Evolutionary conservation across 1,140 invertebrate genomes (phyloP).

Genomic region (Sycophila sp.): DNA sequence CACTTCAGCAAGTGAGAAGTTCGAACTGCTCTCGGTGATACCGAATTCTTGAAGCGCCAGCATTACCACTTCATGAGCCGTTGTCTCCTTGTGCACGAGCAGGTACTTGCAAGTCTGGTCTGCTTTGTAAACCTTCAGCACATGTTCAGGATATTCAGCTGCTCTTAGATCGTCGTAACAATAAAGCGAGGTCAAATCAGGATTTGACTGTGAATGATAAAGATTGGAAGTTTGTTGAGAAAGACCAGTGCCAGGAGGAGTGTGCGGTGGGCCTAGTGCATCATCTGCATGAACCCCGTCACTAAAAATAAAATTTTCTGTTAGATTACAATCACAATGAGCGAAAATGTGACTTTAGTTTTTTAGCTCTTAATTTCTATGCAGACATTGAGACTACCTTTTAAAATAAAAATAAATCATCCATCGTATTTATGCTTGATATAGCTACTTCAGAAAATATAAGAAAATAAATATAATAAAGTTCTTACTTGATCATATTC

Average conservation of each 20-base stretch:
- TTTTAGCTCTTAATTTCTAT: too few relatives aligned
- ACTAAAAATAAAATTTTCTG: constrained; percentile 45
- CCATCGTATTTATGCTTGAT: neutral
- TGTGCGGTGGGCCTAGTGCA: constrained; percentile 63
- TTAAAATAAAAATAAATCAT: too few relatives aligned
- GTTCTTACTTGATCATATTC: constrained; percentile 77
- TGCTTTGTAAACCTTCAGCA: constrained; percentile 94
- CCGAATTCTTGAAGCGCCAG: constrained; percentile 95
- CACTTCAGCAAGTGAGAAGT: constrained; percentile 95
- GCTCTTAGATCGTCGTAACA: constrained; percentile 80
- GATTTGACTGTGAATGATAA: constrained; percentile 90
- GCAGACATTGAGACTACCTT: too few relatives aligned
- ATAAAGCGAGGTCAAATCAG: constrained; percentile 82
- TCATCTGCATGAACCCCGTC: constrained; percentile 72
- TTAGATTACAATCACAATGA: too few relatives aligned
- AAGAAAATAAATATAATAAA: constrained; percentile 25
- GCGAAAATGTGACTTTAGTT: too few relatives aligned
- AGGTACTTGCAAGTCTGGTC: constrained; percentile 99
- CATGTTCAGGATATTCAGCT: constrained; percentile 94
- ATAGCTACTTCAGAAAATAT: neutral
- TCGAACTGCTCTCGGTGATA: constrained; percentile 91
- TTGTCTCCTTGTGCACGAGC: constrained; percentile 97
- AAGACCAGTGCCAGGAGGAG: constrained; percentile 62
- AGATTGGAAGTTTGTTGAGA: constrained; percentile 65
- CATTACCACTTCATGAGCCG: constrained; percentile 98